Evolutionary conservation across 1,140 invertebrate species (phyloP), one percentile per base, ranked within the genome.

Genomic region (Argopecten irradians): DNA sequence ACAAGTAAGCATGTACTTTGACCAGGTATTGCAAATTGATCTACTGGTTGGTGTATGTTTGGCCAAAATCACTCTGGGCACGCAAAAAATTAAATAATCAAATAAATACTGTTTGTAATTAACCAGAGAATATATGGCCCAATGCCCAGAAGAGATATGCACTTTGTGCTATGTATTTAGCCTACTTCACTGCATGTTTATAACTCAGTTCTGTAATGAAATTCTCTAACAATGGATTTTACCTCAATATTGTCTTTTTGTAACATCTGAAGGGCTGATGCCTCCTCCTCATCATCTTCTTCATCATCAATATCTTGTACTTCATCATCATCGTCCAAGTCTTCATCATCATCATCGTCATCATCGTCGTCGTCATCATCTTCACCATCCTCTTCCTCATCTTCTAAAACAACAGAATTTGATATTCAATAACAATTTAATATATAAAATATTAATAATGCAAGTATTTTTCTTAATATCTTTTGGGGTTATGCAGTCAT

Each of bases 231-330:
- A 13, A 39, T 89, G 43, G 33, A 34, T 92, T 92, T 94, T 92
- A 94, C 94, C 87, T 94, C 93, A 85, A 97, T 93, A 94, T 97
- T 96, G 87, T 97, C 96, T 94, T 97, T 97, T 95, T 98, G 97
- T 84, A 98, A 97, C 95, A 33, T 94, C 93, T 91, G 95, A 94
- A 85, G 46, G 46, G 94, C 95, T 90, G 97, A 96, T 86, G 96
- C 96, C 85, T 96, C 96, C 87, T 96, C 96, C 35, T 96, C 96
- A 28, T 87, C 91, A 35, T 88, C 91, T 14, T 87, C 83, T 13
- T 92, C 93, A 89, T 94, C 93, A 19, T 93, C 88, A 16, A 83
- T 89, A 1, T 87, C 91, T 28, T 90, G 90, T 11, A 87, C 92
- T 19, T 89, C 92, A 34, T 91, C 91, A 22, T 90, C 91, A 43